Evolutionary conservation across 2,888 invertebrate genomes (phyloP).

Genomic region (Tromatobia lineatoria): DNA sequence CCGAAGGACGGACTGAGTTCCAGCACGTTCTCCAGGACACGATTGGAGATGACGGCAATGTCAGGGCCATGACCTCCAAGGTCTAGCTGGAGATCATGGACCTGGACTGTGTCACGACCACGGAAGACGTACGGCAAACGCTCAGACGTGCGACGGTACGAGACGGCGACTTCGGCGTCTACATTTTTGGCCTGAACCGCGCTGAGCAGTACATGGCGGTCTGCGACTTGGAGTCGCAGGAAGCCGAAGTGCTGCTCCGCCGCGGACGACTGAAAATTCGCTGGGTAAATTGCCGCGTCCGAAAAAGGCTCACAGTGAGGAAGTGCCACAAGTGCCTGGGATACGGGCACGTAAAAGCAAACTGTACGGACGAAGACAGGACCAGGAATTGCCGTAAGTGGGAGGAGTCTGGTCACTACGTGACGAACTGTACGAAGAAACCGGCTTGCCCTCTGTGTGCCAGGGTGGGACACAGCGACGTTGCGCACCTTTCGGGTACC

Average conservation of each 20-base stretch:
- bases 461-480: slow-evolving; percentile 48
- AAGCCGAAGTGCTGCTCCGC: slow-evolving; percentile 39
- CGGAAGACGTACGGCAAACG: too few species aligned
- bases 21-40: not conserved
- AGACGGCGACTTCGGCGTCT: too few species aligned
- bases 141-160: too few species aligned
- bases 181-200: too few species aligned
- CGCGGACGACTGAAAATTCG: slow-evolving; percentile 47
- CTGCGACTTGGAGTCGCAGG: slow-evolving; percentile 51
- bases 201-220: slow-evolving; percentile 50
- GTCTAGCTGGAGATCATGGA: slow-evolving; percentile 60
- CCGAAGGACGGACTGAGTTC: slow-evolving; percentile 38
- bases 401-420: slow-evolving; percentile 32
- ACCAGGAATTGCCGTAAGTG: slow-evolving; percentile 39
- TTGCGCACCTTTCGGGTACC: not conserved
- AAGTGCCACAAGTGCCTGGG: not conserved
- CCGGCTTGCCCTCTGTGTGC: slow-evolving; percentile 44
- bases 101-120: too few species aligned
- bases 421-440: slow-evolving; percentile 27
- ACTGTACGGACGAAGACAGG: slow-evolving; percentile 23
- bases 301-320: slow-evolving; percentile 38
- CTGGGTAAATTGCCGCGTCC: slow-evolving; percentile 36
- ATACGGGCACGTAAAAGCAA: slow-evolving; percentile 24
- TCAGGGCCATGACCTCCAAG: slow-evolving; percentile 45
- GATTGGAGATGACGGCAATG: slow-evolving; percentile 48